Evolutionary conservation across 2,797 vertebrate genomes (phyloP), one percentile per base, ranked within the genome.

Genomic region (Crocidura indochinensis): DNA sequence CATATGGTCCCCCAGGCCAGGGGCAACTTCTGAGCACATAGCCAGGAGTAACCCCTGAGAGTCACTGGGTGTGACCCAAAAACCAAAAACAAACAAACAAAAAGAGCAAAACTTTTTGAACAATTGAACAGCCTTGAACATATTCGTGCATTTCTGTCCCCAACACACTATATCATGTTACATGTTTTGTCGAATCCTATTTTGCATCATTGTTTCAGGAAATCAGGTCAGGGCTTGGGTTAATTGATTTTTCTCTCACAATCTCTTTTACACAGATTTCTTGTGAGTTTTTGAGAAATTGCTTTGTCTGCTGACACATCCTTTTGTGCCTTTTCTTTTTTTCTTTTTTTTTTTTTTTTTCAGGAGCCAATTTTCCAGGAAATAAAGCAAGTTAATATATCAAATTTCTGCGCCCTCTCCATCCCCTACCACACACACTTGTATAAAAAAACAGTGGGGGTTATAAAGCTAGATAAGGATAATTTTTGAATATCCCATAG

Each of bases 301-400:
- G 68, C 78, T 67, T 60, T 73, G 84, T 86, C 87, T 93, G 68
- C 72, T 93, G 80, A 80, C 19, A 24, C 4, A 12, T 83, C 6
- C 65, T 1, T 17, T 27, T 80, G 79, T 91, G 38, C 49, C 92
- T 88, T n/a, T n/a, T n/a, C n/a, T n/a, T n/a, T n/a, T n/a, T 92
- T 47, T n/a, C n/a, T n/a, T n/a, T 38, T 38, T 38, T 38, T 38
- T 38, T 38, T 38, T 38, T 38, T 38, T 88, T 94, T 87, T 22
- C 81, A 95, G 92, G 81, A 87, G 20, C 1, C 1, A 1, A 19
- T 76, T 71, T 51, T n/a, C 62, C 0, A 24, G 20, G 9, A 53
- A 38, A 44, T 1, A 24, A 15, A 24, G 24, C 6, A 26, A 91
- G 88, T 88, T 96, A 27, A 95, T 80, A 26, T 10, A n/a, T 90